Evolutionary conservation across 2,888 invertebrate genomes (phyloP), one percentile per base, ranked within the genome.

Genomic region (Papilio elwesi): DNA sequence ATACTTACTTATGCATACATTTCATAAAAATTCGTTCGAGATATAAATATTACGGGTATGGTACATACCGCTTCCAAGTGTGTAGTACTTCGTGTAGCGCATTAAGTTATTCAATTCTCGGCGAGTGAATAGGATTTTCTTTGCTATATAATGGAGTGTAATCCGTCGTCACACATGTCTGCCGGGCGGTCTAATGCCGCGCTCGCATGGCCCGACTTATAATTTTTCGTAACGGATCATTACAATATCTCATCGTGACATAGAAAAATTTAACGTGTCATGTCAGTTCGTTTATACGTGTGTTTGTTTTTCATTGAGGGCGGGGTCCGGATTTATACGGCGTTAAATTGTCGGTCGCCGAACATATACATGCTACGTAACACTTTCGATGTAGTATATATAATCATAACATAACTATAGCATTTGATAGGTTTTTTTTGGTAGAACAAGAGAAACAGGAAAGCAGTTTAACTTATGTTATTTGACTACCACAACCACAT

Each of bases 241-340:
- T 93, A 93, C 88, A 88, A 92, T 93, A 90, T 90, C 87, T 93
- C 91, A 92, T 92, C 83, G 89, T 92, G 93, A 92, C 93, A 86
- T 87, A 91, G 93, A 93, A 92, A 92, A 92, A 91, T 93, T 91
- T 89, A 84, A 91, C 91, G 87, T 92, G 92, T 92, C 91, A 93
- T 93, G 93, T 92, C 88, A 89, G 85, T 79, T 86, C 83, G 87
- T 90, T 91, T 91, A 89, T 88, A 89, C 81, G 87, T 87, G 86
- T 92, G 90, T 93, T 93, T 91, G 93, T 92, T 93, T 93, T 92
- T 87, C 89, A 89, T 81, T 78, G 81, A 84, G 89, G 91, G 90
- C 88, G 90, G 91, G 84, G 59, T 59, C 85, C 85, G 81, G 83
- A 81, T 87, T 88, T 87, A 87, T 87, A 86, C 87, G 78, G 82